Evolutionary conservation across 2,888 invertebrate genomes (phyloP).

Genomic region (Lamproptera curius): DNA sequence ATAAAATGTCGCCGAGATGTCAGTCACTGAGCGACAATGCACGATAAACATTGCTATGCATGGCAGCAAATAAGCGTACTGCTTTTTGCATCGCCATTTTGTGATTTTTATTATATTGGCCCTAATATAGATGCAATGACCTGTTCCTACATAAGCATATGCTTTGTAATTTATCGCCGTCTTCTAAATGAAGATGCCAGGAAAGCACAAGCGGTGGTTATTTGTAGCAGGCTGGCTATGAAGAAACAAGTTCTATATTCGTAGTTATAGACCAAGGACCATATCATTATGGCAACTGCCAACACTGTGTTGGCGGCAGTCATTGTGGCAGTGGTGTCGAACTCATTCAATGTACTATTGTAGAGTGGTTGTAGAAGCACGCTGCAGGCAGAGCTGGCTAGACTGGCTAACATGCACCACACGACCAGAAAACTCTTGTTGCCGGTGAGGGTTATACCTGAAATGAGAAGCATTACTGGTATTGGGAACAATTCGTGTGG

Average conservation of each 20-base stretch:
- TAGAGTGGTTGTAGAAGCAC: slow-evolving; percentile 63
- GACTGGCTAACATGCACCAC: slow-evolving; percentile 66
- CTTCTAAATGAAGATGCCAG: slow-evolving; percentile 58
- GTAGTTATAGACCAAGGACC: slow-evolving; percentile 57
- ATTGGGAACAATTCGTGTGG: not conserved
- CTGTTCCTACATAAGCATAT: no score
- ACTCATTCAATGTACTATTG: slow-evolving; percentile 63
- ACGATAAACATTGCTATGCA: no score
- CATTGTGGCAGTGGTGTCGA: slow-evolving; percentile 66
- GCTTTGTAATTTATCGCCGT: no score
- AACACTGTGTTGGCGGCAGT: slow-evolving; percentile 60
- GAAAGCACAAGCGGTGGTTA: slow-evolving; percentile 52
- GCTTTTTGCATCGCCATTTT: no score
- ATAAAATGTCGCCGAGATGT: no score
- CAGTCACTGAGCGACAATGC: no score
- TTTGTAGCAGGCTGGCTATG: slow-evolving; percentile 56
- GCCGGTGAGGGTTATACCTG: slow-evolving; percentile 59
- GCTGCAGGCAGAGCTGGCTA: slow-evolving; percentile 55
- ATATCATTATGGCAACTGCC: slow-evolving; percentile 53
- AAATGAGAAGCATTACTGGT: slow-evolving; percentile 19
- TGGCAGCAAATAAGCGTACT: no score
- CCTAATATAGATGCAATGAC: no score
- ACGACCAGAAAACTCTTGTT: slow-evolving; percentile 57
- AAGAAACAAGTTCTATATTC: slow-evolving; percentile 60
- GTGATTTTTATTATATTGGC: no score